phyloP scores from a whole-genome alignment of 2,113 vertebrate species.

The Myocastor coypus region DNA sequence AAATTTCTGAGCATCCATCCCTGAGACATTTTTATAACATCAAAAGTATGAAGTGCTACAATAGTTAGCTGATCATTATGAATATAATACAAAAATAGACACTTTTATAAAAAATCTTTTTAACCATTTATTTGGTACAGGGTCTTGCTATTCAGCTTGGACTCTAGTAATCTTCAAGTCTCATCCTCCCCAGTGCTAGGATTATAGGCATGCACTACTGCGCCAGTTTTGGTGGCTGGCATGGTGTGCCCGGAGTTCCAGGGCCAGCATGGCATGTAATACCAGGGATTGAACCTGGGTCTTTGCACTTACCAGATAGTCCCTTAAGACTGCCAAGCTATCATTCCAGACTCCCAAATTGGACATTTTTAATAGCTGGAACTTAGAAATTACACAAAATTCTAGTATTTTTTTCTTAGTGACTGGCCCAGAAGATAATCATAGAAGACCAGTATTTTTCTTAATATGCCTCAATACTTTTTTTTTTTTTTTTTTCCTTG shows the following conservation, averaged over 20 bases:
- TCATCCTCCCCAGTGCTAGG: too few relatives aligned
- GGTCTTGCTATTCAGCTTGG: too few relatives aligned
- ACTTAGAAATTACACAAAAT: neutral
- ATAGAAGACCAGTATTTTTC: neutral
- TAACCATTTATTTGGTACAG: too few relatives aligned
- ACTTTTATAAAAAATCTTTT: neutral
- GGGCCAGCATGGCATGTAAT: too few relatives aligned
- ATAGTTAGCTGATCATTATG: neutral
- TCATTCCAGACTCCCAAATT: too few relatives aligned
- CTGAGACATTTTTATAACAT: slow-evolving; percentile 28
- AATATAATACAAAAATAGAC: slow-evolving; percentile 21
- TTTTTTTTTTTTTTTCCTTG: neutral
- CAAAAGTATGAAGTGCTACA: neutral
- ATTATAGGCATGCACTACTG: too few relatives aligned
- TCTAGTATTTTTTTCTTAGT: neutral
- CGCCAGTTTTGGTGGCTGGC: too few relatives aligned
- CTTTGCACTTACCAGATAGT: too few relatives aligned
- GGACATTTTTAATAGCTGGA: neutral
- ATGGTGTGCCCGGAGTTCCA: too few relatives aligned
- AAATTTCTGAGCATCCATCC: neutral
- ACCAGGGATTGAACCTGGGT: too few relatives aligned
- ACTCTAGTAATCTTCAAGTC: too few relatives aligned
- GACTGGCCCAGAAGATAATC: neutral
- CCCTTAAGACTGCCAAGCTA: too few relatives aligned
- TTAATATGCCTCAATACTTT: neutral